Evolutionary conservation across 1,140 invertebrate genomes (phyloP).

Genomic region (Euschistus heros): DNA sequence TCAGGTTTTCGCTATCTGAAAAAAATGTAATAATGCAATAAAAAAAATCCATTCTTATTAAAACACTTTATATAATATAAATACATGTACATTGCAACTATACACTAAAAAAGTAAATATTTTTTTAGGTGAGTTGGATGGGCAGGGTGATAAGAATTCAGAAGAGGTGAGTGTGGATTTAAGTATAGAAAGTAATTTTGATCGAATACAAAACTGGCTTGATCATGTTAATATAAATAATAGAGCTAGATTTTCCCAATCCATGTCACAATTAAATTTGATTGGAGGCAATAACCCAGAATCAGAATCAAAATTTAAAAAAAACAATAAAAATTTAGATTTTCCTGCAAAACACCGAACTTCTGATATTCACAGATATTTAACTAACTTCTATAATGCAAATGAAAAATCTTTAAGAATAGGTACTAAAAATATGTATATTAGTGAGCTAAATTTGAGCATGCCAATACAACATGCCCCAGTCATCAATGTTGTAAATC

Average conservation of each 20-base stretch:
- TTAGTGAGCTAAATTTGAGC: no score
- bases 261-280: constrained; percentile 18
- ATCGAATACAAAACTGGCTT: constrained; percentile 29
- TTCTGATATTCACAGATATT: constrained; percentile 24
- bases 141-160: constrained; percentile 41
- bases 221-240: constrained; percentile 31
- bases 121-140: constrained; percentile 31
- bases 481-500: no score
- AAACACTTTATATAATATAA: no score
- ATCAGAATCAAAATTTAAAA: not conserved
- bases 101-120: not conserved
- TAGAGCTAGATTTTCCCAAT: constrained; percentile 17
- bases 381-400: constrained; percentile 3
- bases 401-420: constrained; percentile 4
- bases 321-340: constrained; percentile 20
- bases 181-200: constrained; percentile 26
- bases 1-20: no score
- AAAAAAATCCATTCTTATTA: no score
- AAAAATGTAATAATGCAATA: no score
- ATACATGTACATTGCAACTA: no score
- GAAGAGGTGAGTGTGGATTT: constrained; percentile 34
- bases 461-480: no score
- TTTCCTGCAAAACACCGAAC: not conserved
- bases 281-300: not conserved
- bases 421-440: no score